Base-by-base conservation (phyloP, 1,140 invertebrate species). In the Eumaeus atala region DNA sequence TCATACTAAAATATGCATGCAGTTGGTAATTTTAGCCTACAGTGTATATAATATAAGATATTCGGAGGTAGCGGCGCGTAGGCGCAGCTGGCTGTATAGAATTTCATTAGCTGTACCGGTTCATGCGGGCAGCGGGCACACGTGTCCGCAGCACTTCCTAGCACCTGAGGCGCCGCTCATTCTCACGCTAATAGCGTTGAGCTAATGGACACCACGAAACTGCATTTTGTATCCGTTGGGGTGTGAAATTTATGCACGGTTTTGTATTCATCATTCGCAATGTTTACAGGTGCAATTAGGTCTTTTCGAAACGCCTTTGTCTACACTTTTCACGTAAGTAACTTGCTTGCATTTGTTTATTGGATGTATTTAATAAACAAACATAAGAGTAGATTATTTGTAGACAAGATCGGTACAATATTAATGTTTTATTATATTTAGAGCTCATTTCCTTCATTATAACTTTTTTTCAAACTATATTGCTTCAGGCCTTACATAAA, bases 91-190 rank as follows among this genome's bases (percentile, higher is more conserved):
- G 74, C 68, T 56, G 70, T 73, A 64, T 77, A 72, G 71, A 77
- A 80, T 80, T 74, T 68, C 77, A 80, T 77, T 77, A 77, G 66
- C n/a, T n/a, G n/a, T 73, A 76, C 73, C 72, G 75, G 77, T 81
- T 74, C 70, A 44, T 44, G 40, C 40, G 40, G 40, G 40, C 40
- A 14, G 17, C 40, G 40, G 54, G 64, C 70, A 72, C 72, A 77
- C 74, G 76, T 82, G 78, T 72, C 74, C 66, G 62, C 74, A 72
- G 59, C 67, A 65, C 61, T 71, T 75, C 70, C 70, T 73, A 58
- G 64, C 62, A 56, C 66, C 72, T 78, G 73, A 70, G 71, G 71
- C 59, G 55, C 53, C 62, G 58, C 56, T 64, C 70, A 67, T 78
- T 81, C 77, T 77, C 75, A 81, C 77, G 75, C 21, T 28, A 28